Percentiles rank a stretch among this genome's conserved stretches.
phyloP scores from a whole-genome alignment of 2,888 invertebrate species.

The Sturmia bella region DNA sequence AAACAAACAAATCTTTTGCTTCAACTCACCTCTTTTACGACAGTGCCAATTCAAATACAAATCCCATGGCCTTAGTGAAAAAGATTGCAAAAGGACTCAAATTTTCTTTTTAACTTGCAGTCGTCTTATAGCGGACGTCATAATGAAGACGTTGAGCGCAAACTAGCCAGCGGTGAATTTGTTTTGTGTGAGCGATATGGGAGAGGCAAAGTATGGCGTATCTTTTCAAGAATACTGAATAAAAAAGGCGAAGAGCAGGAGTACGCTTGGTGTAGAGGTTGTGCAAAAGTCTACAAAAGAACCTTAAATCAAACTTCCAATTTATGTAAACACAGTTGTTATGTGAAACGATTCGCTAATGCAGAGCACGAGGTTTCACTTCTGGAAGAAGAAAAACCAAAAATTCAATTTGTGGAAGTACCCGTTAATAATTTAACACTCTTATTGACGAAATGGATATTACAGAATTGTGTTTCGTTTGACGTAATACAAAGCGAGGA shows the following conservation, averaged over 20 bases:
- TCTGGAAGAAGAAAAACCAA: neutral
- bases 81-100: too few relatives aligned
- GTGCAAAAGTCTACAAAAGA: neutral
- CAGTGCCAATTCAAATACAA: too few relatives aligned
- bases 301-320: neutral
- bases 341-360: neutral
- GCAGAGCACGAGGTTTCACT: neutral
- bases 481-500: neutral
- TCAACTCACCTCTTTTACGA: too few relatives aligned
- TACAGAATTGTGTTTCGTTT: slow-evolving; percentile 7
- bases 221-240: neutral
- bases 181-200: neutral
- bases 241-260: neutral
- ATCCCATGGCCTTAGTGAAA: too few relatives aligned
- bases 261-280: neutral
- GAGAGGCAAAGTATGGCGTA: slow-evolving; percentile 24
- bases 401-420: neutral
- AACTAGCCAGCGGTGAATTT: neutral
- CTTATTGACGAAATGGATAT: slow-evolving; percentile 30
- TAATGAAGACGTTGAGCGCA: neutral
- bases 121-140: neutral
- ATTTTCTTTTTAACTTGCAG: neutral
- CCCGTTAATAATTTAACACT: neutral
- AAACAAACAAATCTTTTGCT: too few relatives aligned
- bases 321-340: slow-evolving; percentile 22